A percentile compares a stretch with the other conserved stretches of the same genome.
Conservation (phyloP, 2,797 vertebrate genomes). For the Heliangelus exortis region DNA sequence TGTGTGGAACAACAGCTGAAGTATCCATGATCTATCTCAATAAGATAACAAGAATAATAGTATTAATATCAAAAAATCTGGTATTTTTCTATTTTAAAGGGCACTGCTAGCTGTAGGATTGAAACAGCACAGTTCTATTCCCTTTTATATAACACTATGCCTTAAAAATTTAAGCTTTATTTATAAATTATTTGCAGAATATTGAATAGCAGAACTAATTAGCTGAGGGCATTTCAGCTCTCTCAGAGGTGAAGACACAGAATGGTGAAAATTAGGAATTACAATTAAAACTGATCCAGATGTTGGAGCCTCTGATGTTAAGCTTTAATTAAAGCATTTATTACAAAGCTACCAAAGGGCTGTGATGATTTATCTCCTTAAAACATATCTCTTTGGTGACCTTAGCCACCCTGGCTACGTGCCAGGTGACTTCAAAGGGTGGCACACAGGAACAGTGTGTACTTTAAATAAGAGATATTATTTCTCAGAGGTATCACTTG, state of each 20-base stretch:
- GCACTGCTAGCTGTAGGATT: too few species aligned
- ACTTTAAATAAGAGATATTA: not conserved
- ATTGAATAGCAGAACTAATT: not conserved
- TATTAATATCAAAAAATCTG: too few species aligned
- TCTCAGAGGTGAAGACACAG: not conserved
- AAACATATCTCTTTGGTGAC: not conserved
- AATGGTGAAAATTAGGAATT: not conserved
- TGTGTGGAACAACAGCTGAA: too few species aligned
- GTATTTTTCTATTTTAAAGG: too few species aligned
- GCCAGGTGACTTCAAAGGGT: not conserved
- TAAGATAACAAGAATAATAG: too few species aligned
- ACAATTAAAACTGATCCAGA: not conserved
- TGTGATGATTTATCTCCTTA: not conserved
- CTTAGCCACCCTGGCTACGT: not conserved
- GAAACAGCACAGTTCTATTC: too few species aligned
- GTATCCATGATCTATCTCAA: too few species aligned
- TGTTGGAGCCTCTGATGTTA: not conserved
- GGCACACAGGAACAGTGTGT: not conserved
- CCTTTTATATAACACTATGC: too few species aligned
- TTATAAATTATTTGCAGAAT: not conserved
- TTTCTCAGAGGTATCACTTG: not conserved
- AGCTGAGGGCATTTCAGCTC: not conserved
- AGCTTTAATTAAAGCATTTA: constrained; percentile 40
- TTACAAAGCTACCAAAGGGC: not conserved
- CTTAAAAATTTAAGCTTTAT: not conserved